Evolutionary conservation across 35 echinoderm and acorn worm genomes (phyloP), one percentile per base, ranked within the genome.

Genomic region (Acanthaster planci): DNA sequence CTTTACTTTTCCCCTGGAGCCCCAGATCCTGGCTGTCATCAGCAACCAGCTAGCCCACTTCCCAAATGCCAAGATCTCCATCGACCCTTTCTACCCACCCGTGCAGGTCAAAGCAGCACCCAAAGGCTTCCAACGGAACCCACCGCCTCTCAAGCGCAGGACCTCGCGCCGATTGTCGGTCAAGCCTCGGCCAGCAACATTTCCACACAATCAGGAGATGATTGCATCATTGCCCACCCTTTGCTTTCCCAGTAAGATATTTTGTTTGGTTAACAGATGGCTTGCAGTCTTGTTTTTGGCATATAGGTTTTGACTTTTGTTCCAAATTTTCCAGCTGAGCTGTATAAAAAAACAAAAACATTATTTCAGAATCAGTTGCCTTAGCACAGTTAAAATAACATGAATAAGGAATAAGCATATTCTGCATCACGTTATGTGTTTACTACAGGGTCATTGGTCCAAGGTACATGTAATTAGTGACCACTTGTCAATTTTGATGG

Each of bases 201-300:
- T 85, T 37, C 84, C 92, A 10, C 89, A 87, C 29, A 87, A 91
- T 57, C 85, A 94, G 59, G 95, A 98, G 80, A 98, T 93, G 88
- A 93, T 93, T 44, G 82, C 64, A n/a, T 87, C 88, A 23, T 56
- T 98, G 32, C 88, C 91, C 19, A 88, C 87, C 12, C 88, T 97
- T 0, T 97, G 95, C 80, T 93, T 97, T 42, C 95, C 95, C 80
- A 85, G 95, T 97, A 77, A 97, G 85, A 50, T 32, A 55, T 12
- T 36, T 54, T 7, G n/a, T 37, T 47, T n/a, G n/a, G n/a, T n/a
- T 22, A 26, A n/a, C 16, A 31, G 23, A 12, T 84, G 0, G 9
- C 7, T 29, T 8, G 55, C 81, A 35, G 35, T 19, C 0, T 50
- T n/a, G n/a, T n/a, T n/a, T n/a, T n/a, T n/a, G n/a, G n/a, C n/a